phyloP scores from a whole-genome alignment of 2,888 invertebrate genomes.

The Linyphia triangularis region DNA sequence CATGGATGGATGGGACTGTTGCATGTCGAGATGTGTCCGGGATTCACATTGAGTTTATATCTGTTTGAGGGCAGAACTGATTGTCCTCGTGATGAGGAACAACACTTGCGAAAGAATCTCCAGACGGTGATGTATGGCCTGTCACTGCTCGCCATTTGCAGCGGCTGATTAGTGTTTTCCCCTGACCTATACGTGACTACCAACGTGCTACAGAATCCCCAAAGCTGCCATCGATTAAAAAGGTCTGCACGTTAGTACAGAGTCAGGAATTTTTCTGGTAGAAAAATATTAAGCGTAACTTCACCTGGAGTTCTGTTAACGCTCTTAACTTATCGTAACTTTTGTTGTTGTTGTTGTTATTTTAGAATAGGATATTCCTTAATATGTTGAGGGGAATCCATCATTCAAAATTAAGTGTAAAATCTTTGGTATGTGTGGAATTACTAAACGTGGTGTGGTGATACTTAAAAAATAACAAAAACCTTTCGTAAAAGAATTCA shows the following conservation, averaged over 20 bases:
- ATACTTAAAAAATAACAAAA: too few relatives aligned
- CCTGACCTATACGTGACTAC: conserved; percentile 9
- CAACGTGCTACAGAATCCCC: neutral
- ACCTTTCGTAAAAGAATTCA: too few relatives aligned
- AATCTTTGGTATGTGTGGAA: too few relatives aligned
- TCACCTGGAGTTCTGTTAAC: too few relatives aligned
- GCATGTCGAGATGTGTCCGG: neutral
- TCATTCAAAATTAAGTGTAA: too few relatives aligned
- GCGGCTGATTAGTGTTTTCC: conserved; percentile 42
- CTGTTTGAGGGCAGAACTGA: conserved; percentile 18
- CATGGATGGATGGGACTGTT: neutral
- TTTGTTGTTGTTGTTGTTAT: too few relatives aligned
- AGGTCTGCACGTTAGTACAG: neutral
- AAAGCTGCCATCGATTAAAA: neutral
- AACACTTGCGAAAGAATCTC: conserved; percentile 27
- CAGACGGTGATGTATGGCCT: conserved; percentile 26
- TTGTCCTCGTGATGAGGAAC: conserved; percentile 13
- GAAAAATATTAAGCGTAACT: too few relatives aligned
- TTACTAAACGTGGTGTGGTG: too few relatives aligned
- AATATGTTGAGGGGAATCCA: too few relatives aligned
- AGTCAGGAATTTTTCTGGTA: neutral
- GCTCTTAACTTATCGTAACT: too few relatives aligned
- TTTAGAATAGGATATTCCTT: too few relatives aligned
- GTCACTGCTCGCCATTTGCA: conserved; percentile 5
- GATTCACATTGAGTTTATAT: conserved; percentile 9